A percentile compares a stretch with the other conserved stretches of the same genome.
Evolutionary conservation across 2,797 vertebrate genomes (phyloP).

Genomic region (Harpagifer antarcticus): DNA sequence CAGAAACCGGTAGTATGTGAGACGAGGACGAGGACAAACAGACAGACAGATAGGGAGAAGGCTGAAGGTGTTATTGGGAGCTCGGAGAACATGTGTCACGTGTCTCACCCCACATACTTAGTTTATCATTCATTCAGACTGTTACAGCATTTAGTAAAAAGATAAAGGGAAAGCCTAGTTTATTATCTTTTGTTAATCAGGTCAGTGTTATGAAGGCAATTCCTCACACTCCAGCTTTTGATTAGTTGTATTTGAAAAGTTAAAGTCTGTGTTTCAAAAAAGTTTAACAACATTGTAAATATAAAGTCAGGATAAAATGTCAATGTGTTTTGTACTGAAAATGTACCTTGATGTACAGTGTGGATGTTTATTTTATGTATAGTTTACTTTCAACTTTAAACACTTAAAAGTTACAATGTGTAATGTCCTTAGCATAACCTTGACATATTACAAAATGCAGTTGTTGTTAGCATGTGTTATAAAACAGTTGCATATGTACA

Average conservation of each 20-base stretch:
- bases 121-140: constrained; percentile 11
- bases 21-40: constrained; percentile 19
- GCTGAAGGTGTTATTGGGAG: constrained; percentile 21
- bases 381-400: neutral
- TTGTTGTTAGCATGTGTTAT: neutral
- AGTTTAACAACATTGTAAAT: neutral
- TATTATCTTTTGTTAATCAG: neutral
- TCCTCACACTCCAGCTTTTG: neutral
- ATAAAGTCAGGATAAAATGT: neutral
- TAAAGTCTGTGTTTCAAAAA: neutral
- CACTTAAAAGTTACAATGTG: neutral
- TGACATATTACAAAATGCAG: neutral
- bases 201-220: constrained; percentile 5
- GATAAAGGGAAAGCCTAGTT: neutral
- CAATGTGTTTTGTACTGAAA: neutral
- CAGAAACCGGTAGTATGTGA: constrained; percentile 3
- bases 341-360: neutral
- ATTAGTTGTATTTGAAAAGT: neutral
- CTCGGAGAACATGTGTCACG: constrained; percentile 3
- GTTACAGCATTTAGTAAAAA: neutral
- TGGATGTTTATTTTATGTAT: neutral
- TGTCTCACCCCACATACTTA: constrained; percentile 10
- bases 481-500: neutral
- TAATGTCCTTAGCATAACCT: neutral
- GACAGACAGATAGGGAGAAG: neutral